Conservation (phyloP, 2,797 vertebrate genomes). For the Sphaeramia orbicularis region DNA sequence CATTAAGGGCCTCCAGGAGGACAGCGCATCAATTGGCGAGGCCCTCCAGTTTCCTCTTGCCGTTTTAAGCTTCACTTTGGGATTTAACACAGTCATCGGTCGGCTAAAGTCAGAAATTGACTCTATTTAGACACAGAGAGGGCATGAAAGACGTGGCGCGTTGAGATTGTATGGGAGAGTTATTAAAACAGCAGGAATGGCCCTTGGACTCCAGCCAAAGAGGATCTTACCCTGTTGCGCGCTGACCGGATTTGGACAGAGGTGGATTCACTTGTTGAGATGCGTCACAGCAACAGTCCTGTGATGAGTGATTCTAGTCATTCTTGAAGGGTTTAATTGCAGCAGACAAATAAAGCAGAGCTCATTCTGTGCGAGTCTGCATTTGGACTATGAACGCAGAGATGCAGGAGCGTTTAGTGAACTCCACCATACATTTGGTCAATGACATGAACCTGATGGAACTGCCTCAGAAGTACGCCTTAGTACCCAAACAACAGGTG, state of each 20-base stretch:
- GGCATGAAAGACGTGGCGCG: constrained; percentile 71
- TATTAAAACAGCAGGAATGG: constrained; percentile 86
- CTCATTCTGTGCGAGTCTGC: constrained; percentile 4
- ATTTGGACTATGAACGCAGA: constrained; percentile 67
- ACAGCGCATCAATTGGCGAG: constrained; percentile 83
- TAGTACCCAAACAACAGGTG: constrained; percentile 55
- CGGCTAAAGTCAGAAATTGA: constrained; percentile 59
- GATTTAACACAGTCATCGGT: constrained; percentile 44
- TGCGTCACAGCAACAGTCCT: constrained; percentile 24
- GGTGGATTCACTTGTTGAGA: constrained; percentile 61
- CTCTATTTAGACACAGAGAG: constrained; percentile 51
- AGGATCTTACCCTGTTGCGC: constrained; percentile 87
- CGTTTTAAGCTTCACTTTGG: constrained; percentile 47
- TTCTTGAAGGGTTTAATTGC: constrained; percentile 18
- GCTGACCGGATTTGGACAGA: constrained; percentile 80
- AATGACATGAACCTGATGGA: constrained; percentile 82
- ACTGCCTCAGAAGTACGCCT: constrained; percentile 60
- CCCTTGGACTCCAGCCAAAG: constrained; percentile 85
- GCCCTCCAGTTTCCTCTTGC: constrained; percentile 52
- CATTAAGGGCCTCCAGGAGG: constrained; percentile 89
- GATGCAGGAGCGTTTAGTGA: constrained; percentile 75
- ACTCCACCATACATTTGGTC: constrained; percentile 82
- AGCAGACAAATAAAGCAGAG: constrained; percentile 30
- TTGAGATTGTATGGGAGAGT: constrained; percentile 68
- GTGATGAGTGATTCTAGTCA: constrained; percentile 19